A percentile compares a stretch with the other conserved stretches of the same genome.
These are phyloP conservation scores for Drosophila kikkawai DNA, from an alignment of 1,140 invertebrate species.

Conservation along the genomic window DNA sequence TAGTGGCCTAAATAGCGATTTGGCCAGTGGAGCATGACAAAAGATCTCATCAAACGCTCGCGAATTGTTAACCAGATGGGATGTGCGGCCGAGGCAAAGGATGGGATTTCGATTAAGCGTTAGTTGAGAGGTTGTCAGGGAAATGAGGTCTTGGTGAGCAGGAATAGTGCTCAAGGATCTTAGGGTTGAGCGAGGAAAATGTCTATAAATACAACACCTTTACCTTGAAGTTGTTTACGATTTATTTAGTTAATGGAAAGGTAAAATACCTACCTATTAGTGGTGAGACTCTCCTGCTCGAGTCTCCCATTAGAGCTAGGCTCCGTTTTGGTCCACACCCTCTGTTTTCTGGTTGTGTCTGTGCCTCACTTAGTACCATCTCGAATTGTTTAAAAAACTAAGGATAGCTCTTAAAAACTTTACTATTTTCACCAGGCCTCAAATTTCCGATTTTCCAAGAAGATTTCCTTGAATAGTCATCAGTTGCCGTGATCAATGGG, in stretches of 20 bases:
- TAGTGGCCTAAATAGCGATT: constrained; percentile 55
- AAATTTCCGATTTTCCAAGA: not conserved
- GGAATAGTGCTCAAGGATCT: not conserved
- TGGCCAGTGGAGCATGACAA: constrained; percentile 47
- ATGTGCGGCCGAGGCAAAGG: not conserved
- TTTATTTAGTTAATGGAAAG: too few species aligned
- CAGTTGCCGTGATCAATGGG: constrained; percentile 16
- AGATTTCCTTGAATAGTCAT: not conserved
- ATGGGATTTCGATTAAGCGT: constrained; percentile 11
- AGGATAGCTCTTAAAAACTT: not conserved
- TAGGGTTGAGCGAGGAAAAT: not conserved
- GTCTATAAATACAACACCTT: not conserved
- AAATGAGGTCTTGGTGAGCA: not conserved
- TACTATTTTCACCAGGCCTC: not conserved
- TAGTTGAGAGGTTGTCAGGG: constrained; percentile 7
- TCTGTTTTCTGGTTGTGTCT: too few species aligned
- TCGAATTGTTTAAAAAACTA: too few species aligned
- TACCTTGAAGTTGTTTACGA: not conserved
- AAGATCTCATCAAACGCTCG: constrained; percentile 51
- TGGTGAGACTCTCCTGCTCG: too few species aligned
- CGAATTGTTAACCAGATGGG: constrained; percentile 32
- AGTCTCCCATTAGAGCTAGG: too few species aligned
- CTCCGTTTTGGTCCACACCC: too few species aligned
- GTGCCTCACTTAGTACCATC: too few species aligned
- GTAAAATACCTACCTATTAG: too few species aligned